These are phyloP conservation scores for Trichopria drosophilae DNA, from an alignment of 2,888 invertebrate species.

Conservation along the genomic window DNA sequence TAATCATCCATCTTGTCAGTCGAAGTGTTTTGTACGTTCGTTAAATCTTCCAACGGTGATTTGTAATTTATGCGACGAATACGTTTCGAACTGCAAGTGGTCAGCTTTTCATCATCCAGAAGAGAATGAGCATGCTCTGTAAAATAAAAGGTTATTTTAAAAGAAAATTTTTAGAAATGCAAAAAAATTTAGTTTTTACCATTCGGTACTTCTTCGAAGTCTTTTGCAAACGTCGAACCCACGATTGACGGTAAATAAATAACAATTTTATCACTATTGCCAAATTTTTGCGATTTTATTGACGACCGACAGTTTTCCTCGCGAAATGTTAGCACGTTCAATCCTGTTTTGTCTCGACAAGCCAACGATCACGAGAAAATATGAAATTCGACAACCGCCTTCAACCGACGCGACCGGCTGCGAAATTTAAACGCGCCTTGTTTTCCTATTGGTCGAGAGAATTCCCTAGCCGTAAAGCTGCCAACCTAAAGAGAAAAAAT, in stretches of 20 bases:
- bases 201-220: conserved; percentile 1
- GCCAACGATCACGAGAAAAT: no score
- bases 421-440: no score
- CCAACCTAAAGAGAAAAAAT: no score
- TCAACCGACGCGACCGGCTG: conserved; percentile 6
- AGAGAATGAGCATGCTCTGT: conserved; percentile 24
- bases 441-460: no score
- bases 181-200: conserved; percentile 14
- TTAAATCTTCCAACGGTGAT: neutral
- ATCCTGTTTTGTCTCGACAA: no score
- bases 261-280: no score
- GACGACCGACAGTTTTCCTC: no score
- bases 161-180: neutral
- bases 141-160: conserved; percentile 1
- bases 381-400: conserved; percentile 13
- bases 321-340: no score
- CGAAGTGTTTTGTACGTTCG: conserved; percentile 1
- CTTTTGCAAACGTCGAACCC: conserved; percentile 25
- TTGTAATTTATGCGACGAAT: neutral
- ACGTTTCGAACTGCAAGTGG: neutral
- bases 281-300: no score
- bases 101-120: neutral
- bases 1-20: conserved; percentile 36
- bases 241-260: no score
- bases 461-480: no score